phyloP scores from a whole-genome alignment of 2,797 vertebrate species.

The Lacerta viridis region DNA sequence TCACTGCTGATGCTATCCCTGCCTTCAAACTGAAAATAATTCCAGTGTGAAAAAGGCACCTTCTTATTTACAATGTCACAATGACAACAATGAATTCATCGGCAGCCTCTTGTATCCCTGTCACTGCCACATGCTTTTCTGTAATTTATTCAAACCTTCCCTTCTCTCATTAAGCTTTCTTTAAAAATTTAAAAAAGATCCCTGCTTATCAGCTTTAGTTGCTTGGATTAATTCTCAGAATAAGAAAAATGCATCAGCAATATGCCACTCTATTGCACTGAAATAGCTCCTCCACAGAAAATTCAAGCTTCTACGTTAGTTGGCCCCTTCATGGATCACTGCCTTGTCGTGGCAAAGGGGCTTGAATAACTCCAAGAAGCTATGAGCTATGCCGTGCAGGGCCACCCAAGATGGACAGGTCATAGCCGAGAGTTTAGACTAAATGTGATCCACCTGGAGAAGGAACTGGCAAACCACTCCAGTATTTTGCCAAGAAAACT shows the following conservation, averaged over 20 bases:
- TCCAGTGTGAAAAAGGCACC: constrained; percentile 32
- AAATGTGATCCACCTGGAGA: too few species aligned
- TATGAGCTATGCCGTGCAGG: too few species aligned
- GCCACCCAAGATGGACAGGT: too few species aligned
- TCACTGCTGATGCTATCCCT: constrained; percentile 19
- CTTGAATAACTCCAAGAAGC: too few species aligned
- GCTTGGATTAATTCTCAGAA: constrained; percentile 15
- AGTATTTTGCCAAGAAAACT: too few species aligned
- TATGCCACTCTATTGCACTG: not conserved
- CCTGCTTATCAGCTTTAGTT: fast-evolving
- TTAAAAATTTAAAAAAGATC: not conserved
- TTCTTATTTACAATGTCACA: constrained; percentile 20
- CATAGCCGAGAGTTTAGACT: too few species aligned
- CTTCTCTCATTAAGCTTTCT: not conserved
- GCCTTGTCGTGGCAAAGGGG: too few species aligned
- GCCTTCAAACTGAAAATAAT: constrained; percentile 32
- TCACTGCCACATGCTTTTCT: not conserved
- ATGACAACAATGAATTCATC: not conserved
- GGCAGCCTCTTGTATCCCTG: not conserved
- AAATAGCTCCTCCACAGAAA: not conserved
- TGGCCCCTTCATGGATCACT: too few species aligned
- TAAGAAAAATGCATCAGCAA: not conserved
- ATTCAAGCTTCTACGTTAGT: not conserved
- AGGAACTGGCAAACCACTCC: too few species aligned
- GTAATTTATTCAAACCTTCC: fast-evolving